Evolutionary conservation across 2,113 vertebrate species (phyloP), one percentile per base, ranked within the genome.

Genomic region (Heterotis niloticus): DNA sequence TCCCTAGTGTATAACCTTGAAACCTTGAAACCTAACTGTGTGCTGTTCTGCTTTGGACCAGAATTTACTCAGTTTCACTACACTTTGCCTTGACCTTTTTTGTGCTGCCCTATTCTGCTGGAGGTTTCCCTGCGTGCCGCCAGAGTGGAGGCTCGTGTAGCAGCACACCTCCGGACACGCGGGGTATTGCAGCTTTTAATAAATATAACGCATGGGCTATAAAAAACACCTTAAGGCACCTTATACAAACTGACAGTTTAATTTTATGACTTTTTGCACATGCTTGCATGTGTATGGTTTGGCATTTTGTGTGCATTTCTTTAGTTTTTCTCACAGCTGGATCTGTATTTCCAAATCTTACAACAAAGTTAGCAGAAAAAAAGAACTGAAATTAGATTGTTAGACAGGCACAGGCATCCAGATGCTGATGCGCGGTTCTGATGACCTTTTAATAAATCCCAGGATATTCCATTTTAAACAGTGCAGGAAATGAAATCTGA

Each of bases 241-340:
- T 71, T 71, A 4, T 82, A 67, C 66, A 84, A 80, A 71, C 20
- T 16, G 60, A 54, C 52, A 75, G 82, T 79, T 70, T 77, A 75
- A 77, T 77, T 81, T 64, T 68, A 29, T 18, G n/a, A 66, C 66
- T 78, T 76, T 79, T 28, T 29, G 10, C 14, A 17, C 20, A 17
- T 59, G 56, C 44, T n/a, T 10, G 20, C 77, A 67, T 51, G 80
- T 71, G 23, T 44, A 44, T 7, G 7, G 34, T 44, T 7, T 44
- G 34, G 7, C 34, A n/a, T 44, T 44, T 44, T 44, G 51, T 69
- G 75, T 28, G 28, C 52, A 4, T 54, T 67, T 44, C n/a, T 78
- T 60, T 75, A 34, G 79, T 64, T 76, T 77, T 80, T 82, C 73
- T 73, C 79, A 67, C 69, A 78, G 78, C 54, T 56, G 44, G 67